Evolutionary conservation across 2,113 vertebrate species (phyloP), one percentile per base, ranked within the genome.

Genomic region (Lagopus muta): DNA sequence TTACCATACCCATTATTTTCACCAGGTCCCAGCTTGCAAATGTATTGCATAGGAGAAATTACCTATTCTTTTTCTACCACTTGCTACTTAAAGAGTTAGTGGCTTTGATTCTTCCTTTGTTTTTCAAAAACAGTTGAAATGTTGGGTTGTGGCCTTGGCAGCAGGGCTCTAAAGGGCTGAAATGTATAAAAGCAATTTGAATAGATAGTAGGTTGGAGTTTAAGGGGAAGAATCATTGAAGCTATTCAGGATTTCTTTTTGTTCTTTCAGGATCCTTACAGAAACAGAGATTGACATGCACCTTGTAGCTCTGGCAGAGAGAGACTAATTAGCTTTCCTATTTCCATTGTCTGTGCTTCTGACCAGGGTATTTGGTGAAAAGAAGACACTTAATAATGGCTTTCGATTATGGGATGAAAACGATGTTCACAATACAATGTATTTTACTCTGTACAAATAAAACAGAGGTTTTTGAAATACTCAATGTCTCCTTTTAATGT

Each of bases 261-360:
- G 40, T 90, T 92, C 74, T 97, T 98, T 82, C 97, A 99, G 99
- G 98, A 99, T 99, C 89, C 98, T 99, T 93, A 98, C 99, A 96
- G 99, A 99, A 97, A 95, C 98, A 54, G 99, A 99, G 96, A 98
- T 99, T 88, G 99, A 99, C 82, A 77, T 97, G 89, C 99, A 99
- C 95, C 98, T 99, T 93, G 98, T 99, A 97, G 97, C 99, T 96
- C 97, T 99, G 98, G 98, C 99, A 89, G 99, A 99, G 97, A 98
- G 98, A 96, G 99, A 99, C 98, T 99, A 98, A 98, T 84, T 95
- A 90, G 94, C 40, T 7, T 95, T 94, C 90, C 85, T 47, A 40
- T 94, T 93, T 93, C 79, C 78, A 73, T 90, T 96, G 76, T 36
- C 77, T 90, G 86, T 86, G 80, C 90, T 95, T 93, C 96, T 91